These are phyloP conservation scores for Lasioglossum calceatum DNA, from an alignment of 2,888 invertebrate genomes.

Conservation along the genomic window DNA sequence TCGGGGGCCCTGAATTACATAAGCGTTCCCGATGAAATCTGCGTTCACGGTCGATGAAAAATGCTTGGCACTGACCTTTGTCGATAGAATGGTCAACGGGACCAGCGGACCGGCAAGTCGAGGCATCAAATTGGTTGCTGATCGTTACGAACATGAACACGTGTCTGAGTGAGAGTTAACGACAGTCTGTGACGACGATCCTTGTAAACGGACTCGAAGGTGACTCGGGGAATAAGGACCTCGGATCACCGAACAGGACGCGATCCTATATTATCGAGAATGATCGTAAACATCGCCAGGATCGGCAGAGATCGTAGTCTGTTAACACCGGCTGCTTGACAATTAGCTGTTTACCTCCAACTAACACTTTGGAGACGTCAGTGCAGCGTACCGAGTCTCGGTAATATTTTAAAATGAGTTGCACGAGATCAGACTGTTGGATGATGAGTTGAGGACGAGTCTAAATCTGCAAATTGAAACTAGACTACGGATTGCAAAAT, in stretches of 20 bases:
- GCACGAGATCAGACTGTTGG: background rate
- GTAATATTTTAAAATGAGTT: background rate
- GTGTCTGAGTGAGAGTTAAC: background rate
- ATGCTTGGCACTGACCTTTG: slow-evolving; percentile 49
- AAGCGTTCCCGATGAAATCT: background rate
- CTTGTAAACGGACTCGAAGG: background rate
- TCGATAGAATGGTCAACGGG: background rate
- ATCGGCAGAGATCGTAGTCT: background rate
- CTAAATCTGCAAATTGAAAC: too few relatives aligned
- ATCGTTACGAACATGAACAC: background rate
- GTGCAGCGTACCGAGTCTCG: background rate
- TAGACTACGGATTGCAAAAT: too few relatives aligned
- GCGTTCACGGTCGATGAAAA: background rate
- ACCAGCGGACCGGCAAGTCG: background rate
- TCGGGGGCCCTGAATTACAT: background rate
- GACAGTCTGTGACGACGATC: background rate
- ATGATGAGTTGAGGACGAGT: too few relatives aligned
- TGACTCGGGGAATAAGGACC: background rate
- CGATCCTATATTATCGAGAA: background rate
- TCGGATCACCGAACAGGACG: background rate
- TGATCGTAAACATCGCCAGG: background rate
- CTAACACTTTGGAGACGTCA: background rate
- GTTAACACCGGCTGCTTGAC: background rate
- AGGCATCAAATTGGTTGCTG: background rate
- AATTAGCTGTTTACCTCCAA: background rate